phyloP scores from a whole-genome alignment of 1,140 invertebrate species.

The Pentalonia nigronervosa region DNA sequence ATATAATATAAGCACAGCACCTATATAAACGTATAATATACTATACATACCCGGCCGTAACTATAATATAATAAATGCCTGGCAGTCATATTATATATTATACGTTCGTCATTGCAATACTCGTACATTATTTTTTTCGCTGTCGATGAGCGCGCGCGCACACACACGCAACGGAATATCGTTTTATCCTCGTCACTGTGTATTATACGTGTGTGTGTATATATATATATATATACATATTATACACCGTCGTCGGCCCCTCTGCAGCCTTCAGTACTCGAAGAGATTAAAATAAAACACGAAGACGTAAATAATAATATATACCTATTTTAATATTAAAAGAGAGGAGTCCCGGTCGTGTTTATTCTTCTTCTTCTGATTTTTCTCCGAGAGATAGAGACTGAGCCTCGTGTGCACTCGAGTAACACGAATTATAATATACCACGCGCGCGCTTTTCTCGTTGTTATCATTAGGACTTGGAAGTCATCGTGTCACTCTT shows the following conservation, averaged over 20 bases:
- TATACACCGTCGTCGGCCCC: neutral
- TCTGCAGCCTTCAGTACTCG: neutral
- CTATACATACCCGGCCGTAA: neutral
- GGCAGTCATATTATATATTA: neutral
- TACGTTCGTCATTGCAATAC: neutral
- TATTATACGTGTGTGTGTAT: too few relatives aligned
- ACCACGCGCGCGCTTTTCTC: neutral
- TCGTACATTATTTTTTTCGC: neutral
- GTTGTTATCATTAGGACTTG: too few relatives aligned
- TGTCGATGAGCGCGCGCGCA: too few relatives aligned
- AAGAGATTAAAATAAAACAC: neutral
- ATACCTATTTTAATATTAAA: neutral
- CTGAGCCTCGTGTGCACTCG: neutral
- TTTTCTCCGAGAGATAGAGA: too few relatives aligned
- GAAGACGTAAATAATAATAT: neutral
- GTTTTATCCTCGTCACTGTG: constrained; percentile 7
- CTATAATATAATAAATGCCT: neutral
- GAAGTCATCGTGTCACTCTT: too few relatives aligned
- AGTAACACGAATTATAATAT: too few relatives aligned
- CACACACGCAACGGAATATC: neutral
- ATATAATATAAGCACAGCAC: neutral
- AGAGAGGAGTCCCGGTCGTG: neutral
- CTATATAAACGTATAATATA: neutral
- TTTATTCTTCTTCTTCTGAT: neutral
- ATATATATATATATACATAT: too few relatives aligned